Evolutionary conservation across 2,113 vertebrate genomes (phyloP).

Genomic region (Hepsetus odoe): DNA sequence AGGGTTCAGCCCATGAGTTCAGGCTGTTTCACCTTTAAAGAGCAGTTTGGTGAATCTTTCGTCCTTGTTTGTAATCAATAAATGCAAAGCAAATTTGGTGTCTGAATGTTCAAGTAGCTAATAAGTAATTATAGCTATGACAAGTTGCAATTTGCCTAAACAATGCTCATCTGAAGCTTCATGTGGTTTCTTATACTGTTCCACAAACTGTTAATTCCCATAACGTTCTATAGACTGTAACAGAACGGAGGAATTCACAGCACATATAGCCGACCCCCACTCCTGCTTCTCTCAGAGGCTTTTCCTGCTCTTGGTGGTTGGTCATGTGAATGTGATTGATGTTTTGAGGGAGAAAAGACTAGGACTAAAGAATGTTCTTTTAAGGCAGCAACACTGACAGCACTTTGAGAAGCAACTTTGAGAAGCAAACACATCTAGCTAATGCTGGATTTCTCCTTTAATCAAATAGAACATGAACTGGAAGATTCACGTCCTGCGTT

Average conservation of each 20-base stretch:
- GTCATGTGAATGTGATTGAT: constrained; percentile 7
- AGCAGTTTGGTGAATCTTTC: too few relatives aligned
- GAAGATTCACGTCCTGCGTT: background rate
- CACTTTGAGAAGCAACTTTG: too few relatives aligned
- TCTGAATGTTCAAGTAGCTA: too few relatives aligned
- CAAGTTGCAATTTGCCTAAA: too few relatives aligned
- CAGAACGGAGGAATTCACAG: background rate
- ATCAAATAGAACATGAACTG: background rate
- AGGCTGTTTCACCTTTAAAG: too few relatives aligned
- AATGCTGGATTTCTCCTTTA: constrained; percentile 6
- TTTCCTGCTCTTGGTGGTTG: background rate
- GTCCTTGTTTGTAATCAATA: too few relatives aligned
- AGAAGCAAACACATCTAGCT: too few relatives aligned
- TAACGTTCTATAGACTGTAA: background rate
- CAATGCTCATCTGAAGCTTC: too few relatives aligned
- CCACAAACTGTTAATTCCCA: background rate
- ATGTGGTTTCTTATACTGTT: too few relatives aligned
- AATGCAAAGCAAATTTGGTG: too few relatives aligned
- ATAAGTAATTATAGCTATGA: too few relatives aligned
- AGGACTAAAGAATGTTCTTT: constrained; percentile 9
- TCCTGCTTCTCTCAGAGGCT: background rate
- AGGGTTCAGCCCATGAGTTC: constrained; percentile 53
- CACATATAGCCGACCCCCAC: background rate
- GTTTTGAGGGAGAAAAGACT: background rate
- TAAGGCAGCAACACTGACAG: too few relatives aligned